Conservation (phyloP, 2,113 vertebrate genomes). For the Malurus cyaneus region DNA sequence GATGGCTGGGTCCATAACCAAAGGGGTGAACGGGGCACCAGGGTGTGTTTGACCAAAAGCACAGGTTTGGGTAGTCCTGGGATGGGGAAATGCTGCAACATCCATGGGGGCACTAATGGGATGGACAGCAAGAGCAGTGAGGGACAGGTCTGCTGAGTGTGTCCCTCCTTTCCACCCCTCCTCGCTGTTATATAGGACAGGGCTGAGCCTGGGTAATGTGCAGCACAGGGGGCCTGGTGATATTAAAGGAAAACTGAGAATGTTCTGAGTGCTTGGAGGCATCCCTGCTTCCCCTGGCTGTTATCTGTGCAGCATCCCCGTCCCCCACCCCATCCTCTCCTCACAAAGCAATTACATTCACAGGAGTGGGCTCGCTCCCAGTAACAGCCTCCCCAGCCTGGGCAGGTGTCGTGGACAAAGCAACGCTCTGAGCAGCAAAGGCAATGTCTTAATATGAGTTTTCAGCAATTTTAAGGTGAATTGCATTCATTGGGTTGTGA, state of each 20-base stretch:
- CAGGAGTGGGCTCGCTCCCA: not conserved
- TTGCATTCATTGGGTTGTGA: not conserved
- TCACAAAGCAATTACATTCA: not conserved
- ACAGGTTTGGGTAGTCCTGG: fast-evolving
- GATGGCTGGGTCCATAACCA: fast-evolving
- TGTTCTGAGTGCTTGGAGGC: fast-evolving
- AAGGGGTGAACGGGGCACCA: fast-evolving
- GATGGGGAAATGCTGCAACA: fast-evolving
- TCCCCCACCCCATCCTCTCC: not conserved
- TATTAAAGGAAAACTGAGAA: not conserved
- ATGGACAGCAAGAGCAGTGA: fast-evolving
- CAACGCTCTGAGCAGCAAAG: fast-evolving
- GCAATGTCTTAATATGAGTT: not conserved
- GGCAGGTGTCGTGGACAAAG: not conserved
- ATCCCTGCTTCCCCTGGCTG: not conserved
- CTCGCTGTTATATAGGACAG: fast-evolving
- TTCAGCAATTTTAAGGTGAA: not conserved
- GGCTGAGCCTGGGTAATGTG: not conserved
- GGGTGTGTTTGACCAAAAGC: not conserved
- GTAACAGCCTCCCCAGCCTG: not conserved
- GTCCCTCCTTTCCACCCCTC: not conserved
- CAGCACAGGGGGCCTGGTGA: not conserved
- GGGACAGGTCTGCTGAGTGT: not conserved
- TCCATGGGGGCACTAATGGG: fast-evolving
- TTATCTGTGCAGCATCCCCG: not conserved